Conservation (phyloP, 2,888 invertebrate species). For the Cephalotes varians region DNA sequence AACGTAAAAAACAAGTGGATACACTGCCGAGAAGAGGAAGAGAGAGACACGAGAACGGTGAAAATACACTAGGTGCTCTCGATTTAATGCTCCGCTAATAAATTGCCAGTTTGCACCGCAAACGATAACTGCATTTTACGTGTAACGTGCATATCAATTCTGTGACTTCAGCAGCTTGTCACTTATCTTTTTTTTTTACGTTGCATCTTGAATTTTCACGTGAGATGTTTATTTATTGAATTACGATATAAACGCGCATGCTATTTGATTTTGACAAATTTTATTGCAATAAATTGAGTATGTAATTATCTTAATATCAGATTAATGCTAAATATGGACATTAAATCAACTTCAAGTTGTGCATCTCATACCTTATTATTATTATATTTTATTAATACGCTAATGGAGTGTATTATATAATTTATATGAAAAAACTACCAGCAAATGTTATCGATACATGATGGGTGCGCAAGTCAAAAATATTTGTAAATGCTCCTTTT, state of each 20-base stretch:
- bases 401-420: slow-evolving; percentile 6
- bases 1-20: slow-evolving; percentile 2
- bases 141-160: slow-evolving; percentile 16
- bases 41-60: not conserved
- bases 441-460: not conserved
- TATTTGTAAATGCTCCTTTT: not conserved
- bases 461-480: not conserved
- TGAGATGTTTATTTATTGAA: not conserved
- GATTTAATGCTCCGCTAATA: slow-evolving; percentile 50
- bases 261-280: not conserved
- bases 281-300: not conserved
- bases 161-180: not conserved
- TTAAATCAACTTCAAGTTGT: not conserved
- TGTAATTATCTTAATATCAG: not conserved
- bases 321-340: not conserved
- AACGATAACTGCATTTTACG: slow-evolving; percentile 31
- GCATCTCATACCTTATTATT: not conserved
- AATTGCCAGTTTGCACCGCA: slow-evolving; percentile 45
- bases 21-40: slow-evolving; percentile 12
- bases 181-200: not conserved
- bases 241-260: not conserved
- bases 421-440: not conserved
- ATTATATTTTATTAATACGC: not conserved
- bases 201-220: not conserved
- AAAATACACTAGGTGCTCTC: slow-evolving; percentile 42